A percentile compares a stretch with the other conserved stretches of the same genome.
phyloP scores from a whole-genome alignment of 1,140 invertebrate species.

The Rhizoglyphus robini region DNA sequence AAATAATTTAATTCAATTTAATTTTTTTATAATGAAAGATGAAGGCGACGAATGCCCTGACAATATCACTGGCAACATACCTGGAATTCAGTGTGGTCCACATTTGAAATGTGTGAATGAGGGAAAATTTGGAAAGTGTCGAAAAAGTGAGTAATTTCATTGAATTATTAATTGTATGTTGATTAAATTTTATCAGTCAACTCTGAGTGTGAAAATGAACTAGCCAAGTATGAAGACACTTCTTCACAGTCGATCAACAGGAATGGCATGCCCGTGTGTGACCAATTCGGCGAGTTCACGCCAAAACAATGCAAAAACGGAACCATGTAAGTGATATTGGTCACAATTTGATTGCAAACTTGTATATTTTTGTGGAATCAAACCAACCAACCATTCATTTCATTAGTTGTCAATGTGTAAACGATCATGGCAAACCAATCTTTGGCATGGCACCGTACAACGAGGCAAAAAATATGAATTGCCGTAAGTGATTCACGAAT shows the following conservation, averaged over 20 bases:
- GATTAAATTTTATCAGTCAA: background rate
- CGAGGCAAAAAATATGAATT: conserved; percentile 15
- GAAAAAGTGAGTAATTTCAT: background rate
- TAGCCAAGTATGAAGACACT: background rate
- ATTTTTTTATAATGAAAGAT: conserved; percentile 5
- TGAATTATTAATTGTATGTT: background rate
- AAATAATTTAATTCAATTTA: no score
- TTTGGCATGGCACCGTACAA: conserved; percentile 21
- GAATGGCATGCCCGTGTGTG: conserved; percentile 16
- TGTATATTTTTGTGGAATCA: no score
- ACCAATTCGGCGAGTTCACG: conserved; percentile 21
- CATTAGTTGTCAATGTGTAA: conserved; percentile 21
- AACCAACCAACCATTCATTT: background rate
- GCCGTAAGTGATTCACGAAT: no score
- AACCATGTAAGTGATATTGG: conserved; percentile 23
- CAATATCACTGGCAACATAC: background rate
- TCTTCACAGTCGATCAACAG: background rate
- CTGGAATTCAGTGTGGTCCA: conserved; percentile 16
- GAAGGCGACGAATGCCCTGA: conserved; percentile 12
- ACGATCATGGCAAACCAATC: conserved; percentile 21
- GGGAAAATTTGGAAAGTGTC: background rate
- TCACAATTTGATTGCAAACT: no score
- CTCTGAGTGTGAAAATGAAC: background rate
- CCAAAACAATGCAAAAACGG: conserved; percentile 16
- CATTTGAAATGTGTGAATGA: conserved; percentile 13